A percentile compares a stretch with the other conserved stretches of the same genome.
phyloP scores from a whole-genome alignment of 2,113 vertebrate genomes.

The Synchiropus splendidus region DNA sequence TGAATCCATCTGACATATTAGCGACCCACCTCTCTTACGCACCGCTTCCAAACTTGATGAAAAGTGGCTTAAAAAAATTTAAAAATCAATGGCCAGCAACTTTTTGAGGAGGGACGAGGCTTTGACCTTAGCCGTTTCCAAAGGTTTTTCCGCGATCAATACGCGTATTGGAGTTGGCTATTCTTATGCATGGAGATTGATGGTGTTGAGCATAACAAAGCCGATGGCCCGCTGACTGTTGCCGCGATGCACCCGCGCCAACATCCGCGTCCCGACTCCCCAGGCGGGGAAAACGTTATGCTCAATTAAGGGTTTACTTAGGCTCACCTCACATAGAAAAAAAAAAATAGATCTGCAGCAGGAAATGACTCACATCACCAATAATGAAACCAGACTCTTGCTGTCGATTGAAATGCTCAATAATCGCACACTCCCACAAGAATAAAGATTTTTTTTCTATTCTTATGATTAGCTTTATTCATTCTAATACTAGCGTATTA shows the following conservation, averaged over 20 bases:
- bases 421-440: no score
- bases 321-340: slow-evolving; percentile 14
- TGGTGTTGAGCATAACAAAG: slow-evolving; percentile 34
- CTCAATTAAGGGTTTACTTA: slow-evolving; percentile 22
- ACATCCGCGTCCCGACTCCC: slow-evolving; percentile 5
- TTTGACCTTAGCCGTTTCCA: slow-evolving; percentile 37
- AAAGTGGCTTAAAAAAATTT: slow-evolving; percentile 12
- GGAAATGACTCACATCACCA: slow-evolving; percentile 9
- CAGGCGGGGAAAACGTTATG: slow-evolving; percentile 2
- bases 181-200: slow-evolving; percentile 41
- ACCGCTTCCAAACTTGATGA: slow-evolving; percentile 9
- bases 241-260: slow-evolving; percentile 11
- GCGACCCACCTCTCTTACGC: not conserved
- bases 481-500: no score
- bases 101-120: slow-evolving; percentile 19
- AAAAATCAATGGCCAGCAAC: slow-evolving; percentile 34
- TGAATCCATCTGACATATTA: slow-evolving; percentile 23
- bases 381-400: not conserved
- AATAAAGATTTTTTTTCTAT: no score
- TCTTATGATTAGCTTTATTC: no score
- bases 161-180: slow-evolving; percentile 32
- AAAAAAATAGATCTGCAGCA: slow-evolving; percentile 7
- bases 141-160: slow-evolving; percentile 31
- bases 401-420: not conserved
- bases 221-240: slow-evolving; percentile 21